A percentile compares a stretch with the other conserved stretches of the same genome.
Conservation (phyloP, 2,888 invertebrate genomes). For the Eugnorisma glareosa region DNA sequence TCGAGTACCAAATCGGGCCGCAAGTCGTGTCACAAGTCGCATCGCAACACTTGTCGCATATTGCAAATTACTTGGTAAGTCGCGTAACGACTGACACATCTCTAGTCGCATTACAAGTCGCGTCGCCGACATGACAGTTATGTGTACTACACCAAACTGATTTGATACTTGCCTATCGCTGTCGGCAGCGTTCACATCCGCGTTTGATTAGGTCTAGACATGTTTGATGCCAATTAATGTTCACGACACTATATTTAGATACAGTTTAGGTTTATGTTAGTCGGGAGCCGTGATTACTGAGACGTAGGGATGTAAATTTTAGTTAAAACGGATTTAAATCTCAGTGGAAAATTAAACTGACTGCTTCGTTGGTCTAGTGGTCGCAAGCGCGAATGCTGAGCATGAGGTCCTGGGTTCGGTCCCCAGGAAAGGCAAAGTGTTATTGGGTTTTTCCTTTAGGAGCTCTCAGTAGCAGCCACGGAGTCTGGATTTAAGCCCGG, state of each 20-base stretch:
- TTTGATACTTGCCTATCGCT: slow-evolving; percentile 17
- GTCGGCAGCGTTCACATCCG: slow-evolving; percentile 18
- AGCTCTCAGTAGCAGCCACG: too few relatives aligned
- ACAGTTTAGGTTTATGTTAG: not conserved
- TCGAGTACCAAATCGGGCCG: rapidly evolving
- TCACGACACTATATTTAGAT: slow-evolving; percentile 35
- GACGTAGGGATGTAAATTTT: not conserved
- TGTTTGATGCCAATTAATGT: slow-evolving; percentile 67
- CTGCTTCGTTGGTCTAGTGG: too few relatives aligned
- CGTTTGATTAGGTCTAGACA: slow-evolving; percentile 61
- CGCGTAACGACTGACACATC: not conserved
- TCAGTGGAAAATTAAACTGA: too few relatives aligned
- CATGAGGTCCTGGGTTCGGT: too few relatives aligned
- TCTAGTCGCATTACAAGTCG: not conserved
- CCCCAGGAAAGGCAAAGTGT: too few relatives aligned
- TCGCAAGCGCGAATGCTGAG: too few relatives aligned
- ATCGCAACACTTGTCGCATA: too few relatives aligned
- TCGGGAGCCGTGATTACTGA: not conserved
- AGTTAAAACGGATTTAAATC: not conserved
- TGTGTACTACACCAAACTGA: slow-evolving; percentile 13
- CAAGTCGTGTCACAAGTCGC: too few relatives aligned
- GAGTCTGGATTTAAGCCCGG: too few relatives aligned
- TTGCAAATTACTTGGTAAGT: not conserved
- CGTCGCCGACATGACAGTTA: not conserved
- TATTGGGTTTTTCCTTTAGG: too few relatives aligned